Evolutionary conservation across 2,113 vertebrate genomes (phyloP).

Genomic region (Nipponia nippon): DNA sequence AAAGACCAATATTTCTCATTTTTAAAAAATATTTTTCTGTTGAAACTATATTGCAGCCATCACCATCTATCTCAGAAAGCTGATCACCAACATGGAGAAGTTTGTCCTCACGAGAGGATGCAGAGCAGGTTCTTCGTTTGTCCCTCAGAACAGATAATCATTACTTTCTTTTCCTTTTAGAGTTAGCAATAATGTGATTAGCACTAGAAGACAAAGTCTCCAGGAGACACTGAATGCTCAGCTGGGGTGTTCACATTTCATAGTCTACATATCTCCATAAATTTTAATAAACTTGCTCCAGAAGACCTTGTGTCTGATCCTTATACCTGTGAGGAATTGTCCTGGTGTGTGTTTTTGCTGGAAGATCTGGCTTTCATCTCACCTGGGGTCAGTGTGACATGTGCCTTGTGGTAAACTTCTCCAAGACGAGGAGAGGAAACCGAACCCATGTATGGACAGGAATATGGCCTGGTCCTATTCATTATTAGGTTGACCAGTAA

Average conservation of each 20-base stretch:
- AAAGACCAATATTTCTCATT: not conserved
- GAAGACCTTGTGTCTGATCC: not conserved
- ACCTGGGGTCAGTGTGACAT: not conserved
- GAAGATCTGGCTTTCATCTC: not conserved
- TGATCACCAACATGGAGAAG: not conserved
- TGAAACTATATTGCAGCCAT: not conserved
- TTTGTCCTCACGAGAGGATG: not conserved
- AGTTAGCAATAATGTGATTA: not conserved
- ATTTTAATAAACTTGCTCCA: not conserved
- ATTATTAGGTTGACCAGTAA: not conserved
- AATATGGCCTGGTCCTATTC: not conserved
- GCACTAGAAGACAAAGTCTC: not conserved
- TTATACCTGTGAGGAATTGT: not conserved
- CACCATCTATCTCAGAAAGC: not conserved
- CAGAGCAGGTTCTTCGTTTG: not conserved
- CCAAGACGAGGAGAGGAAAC: not conserved
- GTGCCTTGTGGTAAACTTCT: not conserved
- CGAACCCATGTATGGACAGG: rapidly evolving
- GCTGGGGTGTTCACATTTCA: not conserved
- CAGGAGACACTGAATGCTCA: not conserved
- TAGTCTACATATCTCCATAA: not conserved
- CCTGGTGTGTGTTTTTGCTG: not conserved
- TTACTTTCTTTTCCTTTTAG: not conserved
- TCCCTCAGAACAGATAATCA: not conserved
- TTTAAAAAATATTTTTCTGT: not conserved